These are phyloP conservation scores for Redunca redunca DNA, from an alignment of 2,113 vertebrate species.

Conservation along the genomic window DNA sequence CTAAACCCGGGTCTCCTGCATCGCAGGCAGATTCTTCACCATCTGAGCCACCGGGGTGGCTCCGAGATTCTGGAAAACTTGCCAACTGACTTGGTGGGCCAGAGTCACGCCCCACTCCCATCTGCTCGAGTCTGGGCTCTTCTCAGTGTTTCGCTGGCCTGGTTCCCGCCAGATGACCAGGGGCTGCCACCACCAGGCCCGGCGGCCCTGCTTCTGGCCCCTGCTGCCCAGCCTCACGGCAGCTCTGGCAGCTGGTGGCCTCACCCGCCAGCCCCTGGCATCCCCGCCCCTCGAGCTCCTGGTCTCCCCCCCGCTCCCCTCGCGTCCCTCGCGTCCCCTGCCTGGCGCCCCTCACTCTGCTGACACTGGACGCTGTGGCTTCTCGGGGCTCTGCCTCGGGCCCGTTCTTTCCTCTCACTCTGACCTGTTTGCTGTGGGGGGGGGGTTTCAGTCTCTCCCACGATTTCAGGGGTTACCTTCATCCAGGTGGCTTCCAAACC, in stretches of 20 bases:
- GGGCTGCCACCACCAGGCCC: accelerated
- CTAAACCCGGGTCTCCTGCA: neutral
- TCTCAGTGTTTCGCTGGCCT: neutral
- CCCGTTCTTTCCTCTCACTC: too few relatives aligned
- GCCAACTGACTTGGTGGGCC: accelerated
- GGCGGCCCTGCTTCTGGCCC: accelerated
- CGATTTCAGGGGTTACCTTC: too few relatives aligned
- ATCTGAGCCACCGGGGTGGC: neutral
- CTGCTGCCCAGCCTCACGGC: accelerated
- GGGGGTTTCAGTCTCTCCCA: neutral
- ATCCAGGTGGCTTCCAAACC: neutral
- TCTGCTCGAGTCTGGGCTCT: neutral
- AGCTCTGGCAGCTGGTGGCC: too few relatives aligned
- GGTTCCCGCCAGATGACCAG: neutral
- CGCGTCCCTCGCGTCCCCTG: accelerated
- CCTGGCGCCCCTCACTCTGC: neutral
- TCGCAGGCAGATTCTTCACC: neutral
- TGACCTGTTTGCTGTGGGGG: neutral
- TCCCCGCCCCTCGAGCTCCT: accelerated
- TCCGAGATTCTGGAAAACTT: neutral
- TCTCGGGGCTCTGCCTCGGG: neutral
- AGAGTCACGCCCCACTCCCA: accelerated
- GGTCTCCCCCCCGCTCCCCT: too few relatives aligned
- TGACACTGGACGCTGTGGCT: accelerated
- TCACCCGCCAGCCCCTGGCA: accelerated